Evolutionary conservation across 2,888 invertebrate genomes (phyloP), one percentile per base, ranked within the genome.

Genomic region (Acrobasis repandana): DNA sequence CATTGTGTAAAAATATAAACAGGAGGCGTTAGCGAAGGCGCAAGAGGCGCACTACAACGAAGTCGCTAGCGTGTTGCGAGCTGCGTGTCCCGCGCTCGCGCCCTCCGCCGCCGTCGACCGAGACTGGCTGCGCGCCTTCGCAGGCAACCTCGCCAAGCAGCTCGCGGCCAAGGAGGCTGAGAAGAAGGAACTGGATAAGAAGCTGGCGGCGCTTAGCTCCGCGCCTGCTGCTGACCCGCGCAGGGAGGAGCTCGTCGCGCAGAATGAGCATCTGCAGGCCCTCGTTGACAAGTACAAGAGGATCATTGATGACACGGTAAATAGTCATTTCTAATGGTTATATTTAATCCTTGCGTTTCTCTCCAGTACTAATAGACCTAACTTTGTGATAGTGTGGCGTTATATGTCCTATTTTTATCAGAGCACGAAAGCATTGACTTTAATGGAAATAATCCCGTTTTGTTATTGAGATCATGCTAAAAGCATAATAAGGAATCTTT

Each of bases 271-370:
- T 69, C 85, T 96, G 69, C 94, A 94, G 74, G 89, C 88, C 50
- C 92, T 94, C 76, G 94, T 95, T 57, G 93, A 93, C 66, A 94
- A 96, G 82, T 96, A 96, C 79, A 95, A 96, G 85, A 93, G 90
- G 75, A 94, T 96, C 70, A 96, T 97, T 67, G 94, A 94, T 69
- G 96, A 96, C 77, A 96, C 96, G 70, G 96, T 96, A 82, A 93
- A 94, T 92, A 63, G 16, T 33, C 62, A 62, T 11, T 15, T 47
- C 47, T 61, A 16, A 34, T 11, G 48, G n/a, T 38, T n/a, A n/a
- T n/a, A n/a, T n/a, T n/a, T n/a, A n/a, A n/a, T n/a, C n/a, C n/a
- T n/a, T n/a, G n/a, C n/a, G n/a, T n/a, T n/a, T n/a, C n/a, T n/a
- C n/a, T n/a, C n/a, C n/a, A n/a, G n/a, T n/a, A n/a, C n/a, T n/a